Evolutionary conservation across 2,113 vertebrate species (phyloP).

Genomic region (Mellivora capensis): DNA sequence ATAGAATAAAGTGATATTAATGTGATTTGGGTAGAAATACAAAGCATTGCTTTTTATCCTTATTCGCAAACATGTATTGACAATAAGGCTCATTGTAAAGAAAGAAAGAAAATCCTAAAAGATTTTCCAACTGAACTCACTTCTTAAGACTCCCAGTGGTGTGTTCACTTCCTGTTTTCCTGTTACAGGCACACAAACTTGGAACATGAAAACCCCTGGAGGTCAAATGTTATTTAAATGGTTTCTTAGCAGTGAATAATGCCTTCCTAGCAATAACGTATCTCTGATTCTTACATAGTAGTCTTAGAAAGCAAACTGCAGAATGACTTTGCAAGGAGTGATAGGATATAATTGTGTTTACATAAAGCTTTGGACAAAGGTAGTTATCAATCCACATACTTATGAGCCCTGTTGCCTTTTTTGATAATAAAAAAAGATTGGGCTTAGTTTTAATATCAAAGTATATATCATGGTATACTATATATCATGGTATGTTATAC

Average conservation of each 20-base stretch:
- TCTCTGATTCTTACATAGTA: slow-evolving; percentile 14
- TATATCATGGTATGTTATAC: neutral
- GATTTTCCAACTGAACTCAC: slow-evolving; percentile 15
- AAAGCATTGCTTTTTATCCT: neutral
- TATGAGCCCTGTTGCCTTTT: neutral
- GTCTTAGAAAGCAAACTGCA: slow-evolving; percentile 28
- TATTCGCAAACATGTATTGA: neutral
- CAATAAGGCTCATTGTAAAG: slow-evolving; percentile 11
- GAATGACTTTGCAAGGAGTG: slow-evolving; percentile 27
- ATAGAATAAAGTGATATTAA: neutral
- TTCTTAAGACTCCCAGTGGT: slow-evolving; percentile 14
- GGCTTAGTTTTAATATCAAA: slow-evolving; percentile 1
- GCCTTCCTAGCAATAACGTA: slow-evolving; percentile 23
- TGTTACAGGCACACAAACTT: slow-evolving; percentile 13
- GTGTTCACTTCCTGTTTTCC: slow-evolving; percentile 44
- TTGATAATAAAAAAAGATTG: neutral
- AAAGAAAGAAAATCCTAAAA: slow-evolving; percentile 41
- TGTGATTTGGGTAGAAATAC: slow-evolving; percentile 7
- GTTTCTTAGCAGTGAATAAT: slow-evolving; percentile 38
- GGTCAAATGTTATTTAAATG: slow-evolving; percentile 44
- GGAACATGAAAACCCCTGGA: slow-evolving; percentile 38
- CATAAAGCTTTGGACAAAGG: slow-evolving; percentile 18
- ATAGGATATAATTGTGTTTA: neutral
- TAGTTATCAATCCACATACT: neutral
- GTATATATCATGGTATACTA: neutral